Evolutionary conservation across 2,888 invertebrate genomes (phyloP).

Genomic region (Hylaea fasciaria): DNA sequence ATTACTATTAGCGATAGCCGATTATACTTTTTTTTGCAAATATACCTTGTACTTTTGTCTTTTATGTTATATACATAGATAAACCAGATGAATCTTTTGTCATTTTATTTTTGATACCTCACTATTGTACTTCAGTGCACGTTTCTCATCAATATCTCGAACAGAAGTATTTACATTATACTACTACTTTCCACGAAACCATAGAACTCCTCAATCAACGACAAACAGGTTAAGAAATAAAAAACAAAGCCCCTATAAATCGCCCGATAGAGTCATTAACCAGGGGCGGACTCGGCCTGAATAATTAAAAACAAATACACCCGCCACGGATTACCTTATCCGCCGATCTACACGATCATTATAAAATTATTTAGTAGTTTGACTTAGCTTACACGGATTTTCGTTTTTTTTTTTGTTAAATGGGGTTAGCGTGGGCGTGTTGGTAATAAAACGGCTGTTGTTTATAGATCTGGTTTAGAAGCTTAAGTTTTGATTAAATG

Average conservation of each 20-base stretch:
- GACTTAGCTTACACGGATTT: slow-evolving; percentile 48
- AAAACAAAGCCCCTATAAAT: slow-evolving; percentile 79
- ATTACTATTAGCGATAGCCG: too few relatives aligned
- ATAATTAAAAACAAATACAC: slow-evolving; percentile 84
- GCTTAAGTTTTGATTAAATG: background rate
- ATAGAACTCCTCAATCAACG: slow-evolving; percentile 58
- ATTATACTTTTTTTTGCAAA: too few relatives aligned
- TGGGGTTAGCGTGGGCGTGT: slow-evolving; percentile 31
- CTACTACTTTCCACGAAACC: background rate
- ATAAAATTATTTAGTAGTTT: slow-evolving; percentile 74
- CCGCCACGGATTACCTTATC: slow-evolving; percentile 82
- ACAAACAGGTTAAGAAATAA: slow-evolving; percentile 61
- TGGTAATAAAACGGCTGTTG: slow-evolving; percentile 14
- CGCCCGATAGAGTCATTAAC: slow-evolving; percentile 82
- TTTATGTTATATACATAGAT: too few relatives aligned
- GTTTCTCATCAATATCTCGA: too few relatives aligned
- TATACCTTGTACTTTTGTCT: too few relatives aligned
- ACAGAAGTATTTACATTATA: too few relatives aligned
- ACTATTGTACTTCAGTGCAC: too few relatives aligned
- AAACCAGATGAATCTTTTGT: too few relatives aligned
- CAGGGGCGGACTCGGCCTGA: slow-evolving; percentile 77
- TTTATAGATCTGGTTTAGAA: background rate
- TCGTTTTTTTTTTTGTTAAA: slow-evolving; percentile 39
- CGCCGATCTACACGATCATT: slow-evolving; percentile 69
- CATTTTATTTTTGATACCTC: too few relatives aligned